Evolutionary conservation across 2,797 vertebrate species (phyloP), one percentile per base, ranked within the genome.

Genomic region (Vultur gryphus): DNA sequence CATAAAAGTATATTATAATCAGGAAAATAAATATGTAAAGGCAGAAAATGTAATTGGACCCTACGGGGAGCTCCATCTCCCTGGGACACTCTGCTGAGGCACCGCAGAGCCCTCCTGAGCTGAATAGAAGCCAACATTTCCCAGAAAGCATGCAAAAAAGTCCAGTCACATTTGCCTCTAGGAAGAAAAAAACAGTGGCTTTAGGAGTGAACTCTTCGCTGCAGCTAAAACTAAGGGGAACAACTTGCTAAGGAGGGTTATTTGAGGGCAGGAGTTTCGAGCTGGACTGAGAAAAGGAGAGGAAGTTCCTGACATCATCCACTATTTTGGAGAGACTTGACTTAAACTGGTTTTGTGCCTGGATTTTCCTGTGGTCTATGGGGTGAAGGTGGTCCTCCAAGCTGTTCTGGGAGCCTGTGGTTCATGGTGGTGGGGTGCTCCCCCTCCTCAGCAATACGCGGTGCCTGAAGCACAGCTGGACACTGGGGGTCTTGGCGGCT

Each of bases 401-500:
- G 41, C 10, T 83, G 24, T 72, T 26, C 35, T 43, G n/a, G 17
- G 14, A 35, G 13, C 20, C 49, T 24, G 6, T 6, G 16, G n/a
- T 71, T 65, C 8, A 2, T 39, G 44, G 57, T 23, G 23, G 13
- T 57, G 23, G 11, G 28, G 4, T 35, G 6, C 3, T 72, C 18
- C 18, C 7, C 4, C 5, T 57, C n/a, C 13, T 24, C 20, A 26
- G 46, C 49, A 71, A 67, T 59, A 48, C 3, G 1, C 2, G 7
- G 51, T 54, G 11, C 31, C 35, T 43, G n/a, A 44, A 80, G 54
- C 10, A 28, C 16, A 39, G 20, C 9, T 48, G 24, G 49, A 33
- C 24, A 41, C 9, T 1, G 3, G 7, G 57, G 46, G 18, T 33
- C 51, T 48, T 0, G 0, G 23, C 28, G 48, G n/a, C 49, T 11